Evolutionary conservation across 23 tunicate species (phyloP), one percentile per base, ranked within the genome.

Genomic region (Halocynthia roretzi): DNA sequence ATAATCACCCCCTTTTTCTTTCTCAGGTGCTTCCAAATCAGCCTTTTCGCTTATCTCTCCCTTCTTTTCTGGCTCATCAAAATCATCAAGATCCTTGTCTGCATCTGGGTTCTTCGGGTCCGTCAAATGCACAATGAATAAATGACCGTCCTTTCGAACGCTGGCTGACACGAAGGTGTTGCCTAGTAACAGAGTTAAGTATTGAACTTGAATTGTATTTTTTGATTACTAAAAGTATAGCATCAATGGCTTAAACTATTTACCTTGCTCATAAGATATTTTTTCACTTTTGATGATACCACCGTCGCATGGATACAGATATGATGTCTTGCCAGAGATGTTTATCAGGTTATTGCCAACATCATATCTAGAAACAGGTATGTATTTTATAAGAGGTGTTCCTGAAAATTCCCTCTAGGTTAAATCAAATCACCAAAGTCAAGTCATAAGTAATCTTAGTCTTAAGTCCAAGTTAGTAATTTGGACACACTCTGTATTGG

Each of bases 281-380:
- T 71, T 78, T 82, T 92, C 89, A 17, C 71, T 56, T 73, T 83
- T 83, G 15, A 92, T 83, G n/a, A 85, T 86, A 55, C 98, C 98
- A 5, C 98, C 98, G 80, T 92, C 98, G 57, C 87, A 78, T 8
- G 98, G 98, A 68, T 82, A 86, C 61, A 92, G 55, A 67, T 73
- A 86, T 6, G 83, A 75, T 8, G 80, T 54, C 11, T 65, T 79
- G 14, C 98, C 98, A 11, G 60, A 61, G 18, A 86, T 58, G 61
- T 92, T 71, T 10, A 92, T 78, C 62, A 92, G 56, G 50, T 86
- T 86, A 75, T 92, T 92, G 44, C 92, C 92, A 67, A 92, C 92
- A 62, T 92, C 98, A 65, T 86, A 92, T 21, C 98, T 92, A 72
- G 0, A 82, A 70, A 60, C 49, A 7, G 7, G 18, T 64, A 70